These are phyloP conservation scores for Synergus japonicus DNA, from an alignment of 2,888 invertebrate genomes.

Conservation along the genomic window DNA sequence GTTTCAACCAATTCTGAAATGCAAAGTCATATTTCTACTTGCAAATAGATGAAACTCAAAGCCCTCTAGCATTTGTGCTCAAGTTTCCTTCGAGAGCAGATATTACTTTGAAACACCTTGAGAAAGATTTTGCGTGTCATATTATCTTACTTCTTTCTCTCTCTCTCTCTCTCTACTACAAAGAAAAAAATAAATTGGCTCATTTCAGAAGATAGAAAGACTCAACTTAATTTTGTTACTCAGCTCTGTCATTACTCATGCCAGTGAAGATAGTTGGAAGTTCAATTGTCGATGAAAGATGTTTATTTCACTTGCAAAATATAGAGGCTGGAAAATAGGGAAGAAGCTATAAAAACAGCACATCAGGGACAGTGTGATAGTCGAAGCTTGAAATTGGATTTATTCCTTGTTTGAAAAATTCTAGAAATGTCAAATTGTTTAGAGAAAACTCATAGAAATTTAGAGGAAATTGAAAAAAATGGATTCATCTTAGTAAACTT, in stretches of 20 bases:
- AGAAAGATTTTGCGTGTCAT: background rate
- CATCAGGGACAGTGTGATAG: no score
- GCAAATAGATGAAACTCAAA: background rate
- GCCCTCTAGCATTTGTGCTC: background rate
- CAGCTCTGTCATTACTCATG: background rate
- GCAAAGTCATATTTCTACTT: background rate
- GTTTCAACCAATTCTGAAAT: background rate
- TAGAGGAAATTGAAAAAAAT: no score
- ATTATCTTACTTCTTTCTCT: background rate
- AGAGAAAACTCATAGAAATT: no score
- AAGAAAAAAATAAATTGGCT: background rate
- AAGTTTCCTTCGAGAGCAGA: background rate
- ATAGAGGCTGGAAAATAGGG: no score
- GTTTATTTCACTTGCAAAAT: no score
- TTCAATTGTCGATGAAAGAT: no score
- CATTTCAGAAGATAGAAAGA: background rate
- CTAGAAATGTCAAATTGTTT: no score
- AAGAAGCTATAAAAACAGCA: no score
- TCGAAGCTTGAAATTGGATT: no score
- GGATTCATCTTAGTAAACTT: background rate
- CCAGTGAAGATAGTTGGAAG: no score
- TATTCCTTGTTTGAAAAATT: no score
- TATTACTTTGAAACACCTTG: background rate
- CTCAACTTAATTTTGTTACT: background rate
- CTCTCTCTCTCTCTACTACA: no score